Evolutionary conservation across 2,797 vertebrate genomes (phyloP), one percentile per base, ranked within the genome.

Genomic region (Crax fasciolata): DNA sequence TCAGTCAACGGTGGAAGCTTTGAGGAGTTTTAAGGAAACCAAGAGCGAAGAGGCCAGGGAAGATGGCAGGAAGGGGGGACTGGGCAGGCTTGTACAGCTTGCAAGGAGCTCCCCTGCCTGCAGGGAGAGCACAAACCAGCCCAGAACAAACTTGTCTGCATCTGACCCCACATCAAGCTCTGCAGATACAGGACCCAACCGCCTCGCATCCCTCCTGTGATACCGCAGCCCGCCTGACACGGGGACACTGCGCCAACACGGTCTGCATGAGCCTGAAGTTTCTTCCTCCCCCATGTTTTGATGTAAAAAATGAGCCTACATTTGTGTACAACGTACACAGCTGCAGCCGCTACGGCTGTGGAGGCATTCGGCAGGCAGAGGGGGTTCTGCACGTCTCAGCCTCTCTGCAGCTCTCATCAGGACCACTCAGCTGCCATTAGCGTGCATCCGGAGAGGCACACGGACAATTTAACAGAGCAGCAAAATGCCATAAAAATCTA

Each of bases 281-380:
- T 75, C 54, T 28, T 44, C 10, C 2, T 59, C 18, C 14, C 32
- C 18, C 2, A 4, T 24, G 46, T 9, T 41, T 76, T 67, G 3
- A 55, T 61, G 30, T 52, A 16, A 89, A 27, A 79, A 89, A 14
- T 2, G 2, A 41, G 39, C 46, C 17, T 11, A 17, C 1, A 2
- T 80, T 48, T 39, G 38, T 54, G 68, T 0, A 0, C 1, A 4
- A 49, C 23, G 54, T 1, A 21, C 19, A 18, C 2, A 2, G 44
- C 52, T 20, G 24, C 3, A 85, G 67, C 57, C 39, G 30, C 63
- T 59, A n/a, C 68, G 71, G 43, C 23, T 7, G 20, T 6, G 18
- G 7, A 17, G n/a, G 10, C 23, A 35, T 23, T 28, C 16, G 5
- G 38, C 58, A 78, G 58, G 38, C 27, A 87, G 49, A 62, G 3